A percentile compares a stretch with the other conserved stretches of the same genome.
Evolutionary conservation across 2,888 invertebrate species (phyloP).

Genomic region (Drosophila merina): DNA sequence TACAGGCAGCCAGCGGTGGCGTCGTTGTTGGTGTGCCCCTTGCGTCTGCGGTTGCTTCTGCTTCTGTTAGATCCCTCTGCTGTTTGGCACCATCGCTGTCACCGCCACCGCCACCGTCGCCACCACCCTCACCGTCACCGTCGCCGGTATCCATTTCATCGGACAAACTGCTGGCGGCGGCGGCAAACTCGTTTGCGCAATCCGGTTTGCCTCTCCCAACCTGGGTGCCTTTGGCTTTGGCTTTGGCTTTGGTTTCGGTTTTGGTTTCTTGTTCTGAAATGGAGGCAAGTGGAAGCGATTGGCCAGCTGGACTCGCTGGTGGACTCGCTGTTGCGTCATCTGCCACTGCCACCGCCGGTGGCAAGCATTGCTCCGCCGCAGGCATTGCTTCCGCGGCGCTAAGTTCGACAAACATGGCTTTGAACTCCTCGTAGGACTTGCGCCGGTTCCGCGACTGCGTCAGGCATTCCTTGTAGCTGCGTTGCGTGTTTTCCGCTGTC

Average conservation of each 20-base stretch:
- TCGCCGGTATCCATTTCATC: conserved; percentile 81
- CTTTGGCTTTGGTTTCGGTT: conserved; percentile 11
- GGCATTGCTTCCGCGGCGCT: conserved; percentile 32
- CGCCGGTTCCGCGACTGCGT: conserved; percentile 84
- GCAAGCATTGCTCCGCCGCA: conserved; percentile 24
- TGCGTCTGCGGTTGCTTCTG: conserved; percentile 26
- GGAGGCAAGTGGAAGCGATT: conserved; percentile 71
- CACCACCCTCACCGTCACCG: conserved; percentile 30
- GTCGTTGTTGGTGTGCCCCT: conserved; percentile 13
- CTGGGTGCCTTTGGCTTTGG: conserved; percentile 27
- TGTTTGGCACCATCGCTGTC: conserved; percentile 31
- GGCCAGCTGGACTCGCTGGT: conserved; percentile 45
- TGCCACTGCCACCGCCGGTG: conserved; percentile 22
- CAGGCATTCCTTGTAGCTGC: conserved; percentile 83
- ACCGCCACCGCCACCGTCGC: conserved; percentile 64
- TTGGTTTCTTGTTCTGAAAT: conserved; percentile 81
- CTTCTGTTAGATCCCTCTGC: conserved; percentile 56
- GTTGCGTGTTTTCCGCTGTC: conserved; percentile 76
- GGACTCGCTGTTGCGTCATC: conserved; percentile 66
- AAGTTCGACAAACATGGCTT: conserved; percentile 80
- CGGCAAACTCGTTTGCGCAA: conserved; percentile 76
- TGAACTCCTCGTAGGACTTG: conserved; percentile 84
- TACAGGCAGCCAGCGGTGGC: conserved; percentile 19
- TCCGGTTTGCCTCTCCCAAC: conserved; percentile 66
- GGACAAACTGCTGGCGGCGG: conserved; percentile 12